A percentile compares a stretch with the other conserved stretches of the same genome.
phyloP scores from a whole-genome alignment of 2,113 vertebrate species.

The Rhinoptilus africanus region DNA sequence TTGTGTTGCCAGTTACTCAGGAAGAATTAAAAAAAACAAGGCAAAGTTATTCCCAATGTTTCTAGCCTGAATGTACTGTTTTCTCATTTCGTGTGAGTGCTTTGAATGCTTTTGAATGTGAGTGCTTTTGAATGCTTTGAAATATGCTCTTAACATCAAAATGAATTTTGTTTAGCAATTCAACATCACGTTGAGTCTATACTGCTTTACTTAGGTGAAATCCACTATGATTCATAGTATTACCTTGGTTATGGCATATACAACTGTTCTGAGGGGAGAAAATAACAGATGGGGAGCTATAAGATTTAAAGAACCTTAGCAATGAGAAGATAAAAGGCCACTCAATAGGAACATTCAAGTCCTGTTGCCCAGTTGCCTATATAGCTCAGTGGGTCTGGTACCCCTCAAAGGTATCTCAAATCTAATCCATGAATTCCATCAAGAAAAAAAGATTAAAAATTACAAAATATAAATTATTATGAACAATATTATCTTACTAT shows the following conservation, averaged over 20 bases:
- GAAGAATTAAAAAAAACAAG: not conserved
- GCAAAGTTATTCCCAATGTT: not conserved
- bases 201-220: not conserved
- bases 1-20: not conserved
- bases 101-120: too few relatives aligned
- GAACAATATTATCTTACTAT: not conserved
- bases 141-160: not conserved
- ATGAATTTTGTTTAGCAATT: not conserved
- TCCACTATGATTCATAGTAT: not conserved
- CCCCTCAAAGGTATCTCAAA: not conserved
- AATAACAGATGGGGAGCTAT: not conserved
- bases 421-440: not conserved
- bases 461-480: not conserved
- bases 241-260: not conserved
- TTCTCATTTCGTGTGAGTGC: not conserved
- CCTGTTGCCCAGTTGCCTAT: not conserved
- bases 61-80: not conserved
- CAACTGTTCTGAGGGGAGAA: not conserved
- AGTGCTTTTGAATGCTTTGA: too few relatives aligned
- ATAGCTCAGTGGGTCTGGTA: not conserved
- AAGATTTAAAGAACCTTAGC: not conserved
- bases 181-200: not conserved
- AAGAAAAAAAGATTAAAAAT: not conserved
- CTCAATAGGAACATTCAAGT: not conserved
- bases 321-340: not conserved